These are phyloP conservation scores for Pipistrellus kuhlii DNA, from an alignment of 2,797 vertebrate genomes.

Conservation along the genomic window DNA sequence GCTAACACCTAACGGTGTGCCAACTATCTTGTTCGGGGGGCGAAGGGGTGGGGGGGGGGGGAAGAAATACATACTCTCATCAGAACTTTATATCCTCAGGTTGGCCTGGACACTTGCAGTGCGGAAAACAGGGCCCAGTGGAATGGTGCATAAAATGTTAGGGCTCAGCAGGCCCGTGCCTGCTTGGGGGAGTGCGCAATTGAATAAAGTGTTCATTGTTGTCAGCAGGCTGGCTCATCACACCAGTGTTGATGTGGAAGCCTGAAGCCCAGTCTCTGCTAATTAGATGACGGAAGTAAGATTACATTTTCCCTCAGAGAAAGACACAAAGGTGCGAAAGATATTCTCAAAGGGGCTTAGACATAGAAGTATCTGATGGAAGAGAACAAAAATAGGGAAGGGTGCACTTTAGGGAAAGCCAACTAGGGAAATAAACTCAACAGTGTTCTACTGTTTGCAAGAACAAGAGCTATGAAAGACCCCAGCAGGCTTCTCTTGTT, in stretches of 20 bases:
- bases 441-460: conserved; percentile 58
- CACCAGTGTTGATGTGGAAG: conserved; percentile 82
- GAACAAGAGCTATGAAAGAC: background rate
- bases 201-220: conserved; percentile 88
- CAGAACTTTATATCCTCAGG: conserved; percentile 80
- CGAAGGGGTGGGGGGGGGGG: conserved; percentile 74
- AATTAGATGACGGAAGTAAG: conserved; percentile 84
- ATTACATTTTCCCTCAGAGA: conserved; percentile 82
- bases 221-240: conserved; percentile 84
- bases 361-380: conserved; percentile 57
- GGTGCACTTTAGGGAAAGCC: background rate
- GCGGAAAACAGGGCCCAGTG: conserved; percentile 77
- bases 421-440: conserved; percentile 55
- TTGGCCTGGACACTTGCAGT: conserved; percentile 82
- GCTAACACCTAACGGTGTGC: conserved; percentile 62
- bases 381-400: conserved; percentile 53
- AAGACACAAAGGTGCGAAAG: conserved; percentile 71
- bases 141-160: conserved; percentile 84
- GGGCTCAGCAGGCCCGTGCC: conserved; percentile 81
- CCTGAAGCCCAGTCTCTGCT: conserved; percentile 83
- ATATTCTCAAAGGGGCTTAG: conserved; percentile 54
- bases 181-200: conserved; percentile 88
- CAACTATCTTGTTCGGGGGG: conserved; percentile 63
- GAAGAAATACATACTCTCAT: conserved; percentile 82
- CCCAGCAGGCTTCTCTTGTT: background rate